phyloP scores from a whole-genome alignment of 2,888 invertebrate genomes.

The Tinea semifulvella region DNA sequence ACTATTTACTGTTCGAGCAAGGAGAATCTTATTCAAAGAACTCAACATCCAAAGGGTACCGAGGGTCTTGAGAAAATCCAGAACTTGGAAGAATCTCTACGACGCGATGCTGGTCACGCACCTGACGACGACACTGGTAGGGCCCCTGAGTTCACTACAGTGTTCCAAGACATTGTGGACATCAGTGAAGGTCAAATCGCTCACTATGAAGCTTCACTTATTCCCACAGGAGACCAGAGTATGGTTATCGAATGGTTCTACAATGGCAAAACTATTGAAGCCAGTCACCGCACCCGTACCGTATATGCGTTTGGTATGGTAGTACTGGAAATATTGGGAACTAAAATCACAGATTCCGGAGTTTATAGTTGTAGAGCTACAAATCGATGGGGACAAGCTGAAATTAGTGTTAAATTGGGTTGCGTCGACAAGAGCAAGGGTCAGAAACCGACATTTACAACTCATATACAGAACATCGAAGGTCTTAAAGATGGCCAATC shows the following conservation, averaged over 20 bases:
- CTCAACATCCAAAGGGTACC: constrained; percentile 95
- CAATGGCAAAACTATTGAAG: constrained; percentile 88
- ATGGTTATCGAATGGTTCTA: constrained; percentile 97
- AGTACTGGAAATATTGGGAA: constrained; percentile 93
- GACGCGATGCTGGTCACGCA: constrained; percentile 72
- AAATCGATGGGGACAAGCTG: constrained; percentile 88
- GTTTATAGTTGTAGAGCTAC: constrained; percentile 88
- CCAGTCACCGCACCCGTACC: constrained; percentile 89
- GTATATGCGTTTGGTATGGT: constrained; percentile 98
- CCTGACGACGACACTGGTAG: constrained; percentile 81
- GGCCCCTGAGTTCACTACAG: constrained; percentile 88
- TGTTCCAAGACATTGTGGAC: constrained; percentile 83
- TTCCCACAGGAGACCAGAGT: constrained; percentile 92
- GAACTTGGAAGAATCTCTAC: constrained; percentile 86
- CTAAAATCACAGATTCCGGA: constrained; percentile 92
- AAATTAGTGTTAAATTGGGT: constrained; percentile 83
- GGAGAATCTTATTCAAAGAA: constrained; percentile 84
- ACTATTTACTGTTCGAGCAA: constrained; percentile 86
- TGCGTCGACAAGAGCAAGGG: constrained; percentile 87
- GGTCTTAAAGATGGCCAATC: constrained; percentile 92
- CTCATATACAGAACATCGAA: constrained; percentile 84
- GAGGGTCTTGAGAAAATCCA: constrained; percentile 92
- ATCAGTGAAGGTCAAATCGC: constrained; percentile 95
- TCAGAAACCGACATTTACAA: constrained; percentile 88
- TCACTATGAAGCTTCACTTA: constrained; percentile 96